Evolutionary conservation across 2,797 vertebrate genomes (phyloP).

Genomic region (Neosalanx taihuensis): DNA sequence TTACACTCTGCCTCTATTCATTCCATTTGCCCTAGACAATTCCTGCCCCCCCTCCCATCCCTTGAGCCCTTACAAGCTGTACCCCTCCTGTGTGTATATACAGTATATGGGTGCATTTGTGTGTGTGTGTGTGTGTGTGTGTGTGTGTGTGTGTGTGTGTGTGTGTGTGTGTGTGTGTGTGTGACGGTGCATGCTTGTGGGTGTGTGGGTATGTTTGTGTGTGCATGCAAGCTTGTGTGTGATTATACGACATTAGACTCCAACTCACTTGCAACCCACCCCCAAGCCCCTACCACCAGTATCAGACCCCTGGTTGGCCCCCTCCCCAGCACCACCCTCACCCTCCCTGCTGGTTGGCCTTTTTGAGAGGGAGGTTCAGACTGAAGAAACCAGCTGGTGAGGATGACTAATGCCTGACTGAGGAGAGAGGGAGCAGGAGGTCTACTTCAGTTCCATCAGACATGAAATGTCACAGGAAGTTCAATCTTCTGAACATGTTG

Average conservation of each 20-base stretch:
- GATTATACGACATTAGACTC: neutral
- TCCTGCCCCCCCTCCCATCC: neutral
- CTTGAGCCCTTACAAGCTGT: too few species aligned
- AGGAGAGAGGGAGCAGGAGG: constrained; percentile 39
- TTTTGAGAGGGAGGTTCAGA: constrained; percentile 60
- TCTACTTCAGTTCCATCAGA: constrained; percentile 44
- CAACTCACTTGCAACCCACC: neutral
- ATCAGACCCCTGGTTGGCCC: neutral
- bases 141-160: neutral
- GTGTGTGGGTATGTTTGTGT: neutral
- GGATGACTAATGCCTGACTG: constrained; percentile 51
- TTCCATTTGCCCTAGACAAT: neutral
- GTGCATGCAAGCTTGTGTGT: neutral
- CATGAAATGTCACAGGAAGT: constrained; percentile 60
- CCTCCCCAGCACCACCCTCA: neutral
- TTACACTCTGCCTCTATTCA: neutral
- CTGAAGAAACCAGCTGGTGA: constrained; percentile 57
- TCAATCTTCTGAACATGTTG: constrained; percentile 25
- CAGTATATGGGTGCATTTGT: too few species aligned
- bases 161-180: neutral
- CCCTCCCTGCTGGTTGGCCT: constrained; percentile 58
- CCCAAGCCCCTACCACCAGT: neutral
- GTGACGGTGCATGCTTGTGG: neutral
- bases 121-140: too few species aligned
- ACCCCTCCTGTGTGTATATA: too few species aligned